These are phyloP conservation scores for Eleutherodactylus coqui DNA, from an alignment of 2,797 vertebrate species.

Conservation along the genomic window DNA sequence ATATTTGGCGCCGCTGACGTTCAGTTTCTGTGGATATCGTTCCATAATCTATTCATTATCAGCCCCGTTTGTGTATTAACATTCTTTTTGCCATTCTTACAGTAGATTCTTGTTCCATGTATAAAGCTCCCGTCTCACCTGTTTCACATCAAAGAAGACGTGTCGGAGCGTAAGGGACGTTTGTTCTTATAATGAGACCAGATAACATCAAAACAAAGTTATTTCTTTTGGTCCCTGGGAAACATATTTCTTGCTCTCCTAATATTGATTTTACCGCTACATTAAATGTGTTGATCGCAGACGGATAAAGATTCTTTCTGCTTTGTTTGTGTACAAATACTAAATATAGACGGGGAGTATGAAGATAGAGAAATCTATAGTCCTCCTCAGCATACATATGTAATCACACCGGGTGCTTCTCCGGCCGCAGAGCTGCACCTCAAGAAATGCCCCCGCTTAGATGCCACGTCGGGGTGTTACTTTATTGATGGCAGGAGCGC, in stretches of 20 bases:
- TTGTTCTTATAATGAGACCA: slow-evolving; percentile 47
- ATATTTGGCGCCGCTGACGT: no score
- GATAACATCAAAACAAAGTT: slow-evolving; percentile 48
- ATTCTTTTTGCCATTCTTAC: slow-evolving; percentile 22
- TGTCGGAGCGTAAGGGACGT: slow-evolving; percentile 19
- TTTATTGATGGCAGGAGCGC: no score
- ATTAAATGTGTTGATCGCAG: slow-evolving; percentile 49
- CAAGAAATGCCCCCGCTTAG: no score
- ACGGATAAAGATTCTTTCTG: slow-evolving; percentile 35
- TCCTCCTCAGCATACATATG: neutral
- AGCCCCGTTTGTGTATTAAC: neutral
- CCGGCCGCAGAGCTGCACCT: no score
- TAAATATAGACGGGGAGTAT: neutral
- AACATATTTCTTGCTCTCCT: slow-evolving; percentile 30
- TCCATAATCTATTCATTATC: neutral
- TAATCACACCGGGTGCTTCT: no score
- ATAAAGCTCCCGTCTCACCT: slow-evolving; percentile 24
- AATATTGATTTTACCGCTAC: slow-evolving; percentile 54
- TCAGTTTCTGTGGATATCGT: neutral
- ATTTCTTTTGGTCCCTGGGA: slow-evolving; percentile 45
- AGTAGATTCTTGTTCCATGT: slow-evolving; percentile 27
- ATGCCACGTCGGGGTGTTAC: no score
- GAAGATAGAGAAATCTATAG: neutral
- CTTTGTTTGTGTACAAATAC: neutral
- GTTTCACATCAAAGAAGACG: slow-evolving; percentile 48